phyloP scores from a whole-genome alignment of 2,888 invertebrate genomes.

The Synanthedon tipuliformis region DNA sequence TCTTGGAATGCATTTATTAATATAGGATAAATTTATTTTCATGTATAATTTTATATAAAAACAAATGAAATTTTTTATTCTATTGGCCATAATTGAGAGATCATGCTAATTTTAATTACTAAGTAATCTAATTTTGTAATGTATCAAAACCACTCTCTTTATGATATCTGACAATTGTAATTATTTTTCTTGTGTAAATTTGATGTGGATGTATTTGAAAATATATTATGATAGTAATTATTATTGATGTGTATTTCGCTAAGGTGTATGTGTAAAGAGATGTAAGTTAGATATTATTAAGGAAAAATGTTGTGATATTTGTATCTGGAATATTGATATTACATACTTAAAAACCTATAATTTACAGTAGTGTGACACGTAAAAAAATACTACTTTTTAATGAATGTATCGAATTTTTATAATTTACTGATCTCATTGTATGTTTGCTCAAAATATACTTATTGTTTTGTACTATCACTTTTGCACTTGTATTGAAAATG shows the following conservation, averaged over 20 bases:
- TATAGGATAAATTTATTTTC: background rate
- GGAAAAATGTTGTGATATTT: constrained; percentile 69
- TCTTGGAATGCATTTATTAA: constrained; percentile 7
- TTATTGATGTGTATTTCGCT: constrained; percentile 53
- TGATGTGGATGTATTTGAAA: constrained; percentile 25
- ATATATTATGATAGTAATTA: constrained; percentile 41
- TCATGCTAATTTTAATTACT: constrained; percentile 37
- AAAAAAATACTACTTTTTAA: background rate
- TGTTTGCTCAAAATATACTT: constrained; percentile 5
- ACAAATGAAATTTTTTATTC: constrained; percentile 13
- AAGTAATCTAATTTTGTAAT: background rate
- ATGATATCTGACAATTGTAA: background rate
- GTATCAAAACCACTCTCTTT: background rate
- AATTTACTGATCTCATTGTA: constrained; percentile 6
- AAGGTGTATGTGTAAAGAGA: constrained; percentile 61
- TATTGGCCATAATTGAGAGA: constrained; percentile 59
- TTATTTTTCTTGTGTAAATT: constrained; percentile 38
- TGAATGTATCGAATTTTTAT: constrained; percentile 1
- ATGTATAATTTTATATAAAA: background rate
- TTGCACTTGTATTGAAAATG: background rate
- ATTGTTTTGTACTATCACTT: background rate
- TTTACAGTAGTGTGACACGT: too few relatives aligned
- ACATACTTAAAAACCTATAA: too few relatives aligned
- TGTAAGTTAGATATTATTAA: constrained; percentile 48
- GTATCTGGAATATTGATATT: constrained; percentile 67